Evolutionary conservation across 2,888 invertebrate genomes (phyloP), one percentile per base, ranked within the genome.

Genomic region (Tanypteryx hageni): DNA sequence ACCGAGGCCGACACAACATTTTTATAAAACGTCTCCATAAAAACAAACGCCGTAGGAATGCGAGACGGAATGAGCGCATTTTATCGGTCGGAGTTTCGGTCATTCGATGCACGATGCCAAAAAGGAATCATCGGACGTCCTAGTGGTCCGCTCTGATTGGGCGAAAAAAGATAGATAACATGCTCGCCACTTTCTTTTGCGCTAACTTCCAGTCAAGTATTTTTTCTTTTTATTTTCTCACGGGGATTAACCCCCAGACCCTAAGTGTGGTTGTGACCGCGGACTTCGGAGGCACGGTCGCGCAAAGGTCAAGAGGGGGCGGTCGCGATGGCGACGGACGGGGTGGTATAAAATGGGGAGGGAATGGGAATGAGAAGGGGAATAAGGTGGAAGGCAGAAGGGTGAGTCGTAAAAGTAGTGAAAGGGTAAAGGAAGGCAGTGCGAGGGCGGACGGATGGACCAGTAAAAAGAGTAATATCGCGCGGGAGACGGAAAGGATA

Each of bases 131-230:
- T 89, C 31, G 89, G 61, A 64, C 61, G 44, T 11, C 13, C 76
- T 76, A 61, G 44, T 44, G 61, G 89, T 64, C 64, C 27, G 89
- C 64, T 61, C 61, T 89, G 89, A 89, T 89, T 89, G 89, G 89
- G 31, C 31, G 61, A 89, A 31, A 64, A 89, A 86, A 76, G 76
- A 27, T 22, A 27, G 76, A 76, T 76, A 76, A 22, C 76, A 22
- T 76, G 5, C 44, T 27, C 76, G 76, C 18, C 76, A n/a, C 11
- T 76, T 76, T 64, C 27, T 76, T 27, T 27, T 76, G n/a, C 76
- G 22, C 27, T 22, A 13, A n/a, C 76, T n/a, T 76, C 76, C 22
- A 11, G 8, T n/a, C 22, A 76, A n/a, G 10, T 76, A n/a, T n/a
- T n/a, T n/a, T n/a, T n/a, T n/a, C n/a, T n/a, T n/a, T n/a, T n/a